phyloP scores from a whole-genome alignment of 2,797 vertebrate species.

The Meda fulgida region DNA sequence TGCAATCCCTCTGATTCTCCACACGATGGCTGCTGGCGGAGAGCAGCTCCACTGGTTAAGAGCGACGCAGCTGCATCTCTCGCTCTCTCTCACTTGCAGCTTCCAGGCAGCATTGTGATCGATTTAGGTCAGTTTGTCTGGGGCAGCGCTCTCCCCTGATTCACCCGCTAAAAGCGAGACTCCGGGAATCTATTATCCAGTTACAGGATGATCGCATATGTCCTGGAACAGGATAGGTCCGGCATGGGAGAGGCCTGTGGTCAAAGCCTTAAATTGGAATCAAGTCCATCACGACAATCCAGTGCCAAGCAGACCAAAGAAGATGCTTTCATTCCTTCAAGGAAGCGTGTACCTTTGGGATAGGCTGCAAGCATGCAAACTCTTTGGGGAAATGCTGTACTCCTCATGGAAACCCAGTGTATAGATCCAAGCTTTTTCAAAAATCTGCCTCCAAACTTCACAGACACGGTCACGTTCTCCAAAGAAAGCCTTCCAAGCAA shows the following conservation, averaged over 20 bases:
- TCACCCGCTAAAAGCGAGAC: conserved; percentile 37
- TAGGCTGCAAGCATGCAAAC: background rate
- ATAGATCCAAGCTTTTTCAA: conserved; percentile 1
- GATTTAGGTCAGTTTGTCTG: conserved; percentile 91
- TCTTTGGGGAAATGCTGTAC: conserved; percentile 2
- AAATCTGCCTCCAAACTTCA: background rate
- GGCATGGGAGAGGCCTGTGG: conserved; percentile 9
- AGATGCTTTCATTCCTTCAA: background rate
- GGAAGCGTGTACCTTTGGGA: background rate
- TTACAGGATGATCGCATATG: background rate
- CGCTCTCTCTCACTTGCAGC: conserved; percentile 63
- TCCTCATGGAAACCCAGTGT: background rate
- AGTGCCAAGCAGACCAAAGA: background rate
- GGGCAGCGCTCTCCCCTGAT: conserved; percentile 73
- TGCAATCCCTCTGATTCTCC: conserved; percentile 43
- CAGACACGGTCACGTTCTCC: background rate
- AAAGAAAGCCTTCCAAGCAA: conserved; percentile 11
- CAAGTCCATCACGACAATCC: background rate
- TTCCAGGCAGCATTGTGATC: conserved; percentile 83
- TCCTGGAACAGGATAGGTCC: background rate
- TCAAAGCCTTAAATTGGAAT: conserved; percentile 1
- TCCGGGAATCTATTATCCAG: conserved; percentile 10
- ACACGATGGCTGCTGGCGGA: conserved; percentile 35
- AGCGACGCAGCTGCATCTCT: conserved; percentile 2
- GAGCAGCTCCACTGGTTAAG: background rate